These are phyloP conservation scores for Myzus persicae DNA, from an alignment of 1,140 invertebrate species.

Conservation along the genomic window DNA sequence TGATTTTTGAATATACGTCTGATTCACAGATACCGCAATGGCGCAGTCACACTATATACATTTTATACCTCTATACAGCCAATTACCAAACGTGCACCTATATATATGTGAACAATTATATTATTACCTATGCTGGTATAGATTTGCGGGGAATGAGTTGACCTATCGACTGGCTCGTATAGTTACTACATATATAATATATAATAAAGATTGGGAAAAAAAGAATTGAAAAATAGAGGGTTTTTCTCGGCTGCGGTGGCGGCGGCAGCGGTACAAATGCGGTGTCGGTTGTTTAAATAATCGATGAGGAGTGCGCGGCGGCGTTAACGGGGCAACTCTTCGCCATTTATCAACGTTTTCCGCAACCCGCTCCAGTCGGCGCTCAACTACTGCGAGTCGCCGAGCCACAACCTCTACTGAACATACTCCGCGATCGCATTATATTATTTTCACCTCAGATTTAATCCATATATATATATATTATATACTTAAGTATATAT, in stretches of 20 bases:
- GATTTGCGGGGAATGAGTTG: not conserved
- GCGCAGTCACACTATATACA: no score
- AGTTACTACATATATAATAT: not conserved
- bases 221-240: slow-evolving; percentile 17
- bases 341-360: slow-evolving; percentile 50
- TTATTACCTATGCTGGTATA: not conserved
- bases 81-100: no score
- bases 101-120: not conserved
- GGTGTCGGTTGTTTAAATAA: slow-evolving; percentile 49
- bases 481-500: not conserved
- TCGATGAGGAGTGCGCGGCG: slow-evolving; percentile 47
- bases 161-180: not conserved
- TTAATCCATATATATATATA: not conserved
- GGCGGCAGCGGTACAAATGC: slow-evolving; percentile 16
- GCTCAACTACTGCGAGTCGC: not conserved
- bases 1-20: no score
- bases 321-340: slow-evolving; percentile 52
- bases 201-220: not conserved
- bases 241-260: not conserved
- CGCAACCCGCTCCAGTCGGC: not conserved
- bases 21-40: no score
- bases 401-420: not conserved
- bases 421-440: not conserved
- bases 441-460: not conserved
- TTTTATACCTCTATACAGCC: not conserved